These are phyloP conservation scores for Alexandromys fortis DNA, from an alignment of 2,113 vertebrate species.

Conservation along the genomic window DNA sequence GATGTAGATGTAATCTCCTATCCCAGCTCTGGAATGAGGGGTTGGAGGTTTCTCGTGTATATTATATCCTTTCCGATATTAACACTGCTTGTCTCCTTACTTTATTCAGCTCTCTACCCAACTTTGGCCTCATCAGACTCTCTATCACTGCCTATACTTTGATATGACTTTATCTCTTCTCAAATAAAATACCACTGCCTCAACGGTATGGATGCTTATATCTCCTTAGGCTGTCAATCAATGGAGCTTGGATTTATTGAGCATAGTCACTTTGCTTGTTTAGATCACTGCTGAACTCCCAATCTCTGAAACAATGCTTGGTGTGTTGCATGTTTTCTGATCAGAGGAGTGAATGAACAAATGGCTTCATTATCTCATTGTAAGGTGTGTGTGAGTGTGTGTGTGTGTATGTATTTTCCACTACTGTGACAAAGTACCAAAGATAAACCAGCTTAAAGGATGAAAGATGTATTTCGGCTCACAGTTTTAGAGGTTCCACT, in stretches of 20 bases:
- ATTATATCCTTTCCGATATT: background rate
- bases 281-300: background rate
- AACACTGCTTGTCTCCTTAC: background rate
- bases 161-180: background rate
- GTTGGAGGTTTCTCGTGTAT: background rate
- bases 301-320: background rate
- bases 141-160: background rate
- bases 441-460: background rate
- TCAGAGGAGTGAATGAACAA: background rate
- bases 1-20: too few relatives aligned
- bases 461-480: background rate
- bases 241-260: background rate
- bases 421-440: background rate
- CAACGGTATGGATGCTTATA: background rate
- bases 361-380: background rate
- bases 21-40: background rate
- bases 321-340: background rate
- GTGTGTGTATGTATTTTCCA: background rate
- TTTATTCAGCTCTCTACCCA: background rate
- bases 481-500: background rate
- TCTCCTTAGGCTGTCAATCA: background rate
- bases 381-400: background rate
- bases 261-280: background rate
- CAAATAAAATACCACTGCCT: background rate
- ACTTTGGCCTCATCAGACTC: background rate